Conservation (phyloP, 2,888 invertebrate genomes). For the Agonopterix alstromeriana region DNA sequence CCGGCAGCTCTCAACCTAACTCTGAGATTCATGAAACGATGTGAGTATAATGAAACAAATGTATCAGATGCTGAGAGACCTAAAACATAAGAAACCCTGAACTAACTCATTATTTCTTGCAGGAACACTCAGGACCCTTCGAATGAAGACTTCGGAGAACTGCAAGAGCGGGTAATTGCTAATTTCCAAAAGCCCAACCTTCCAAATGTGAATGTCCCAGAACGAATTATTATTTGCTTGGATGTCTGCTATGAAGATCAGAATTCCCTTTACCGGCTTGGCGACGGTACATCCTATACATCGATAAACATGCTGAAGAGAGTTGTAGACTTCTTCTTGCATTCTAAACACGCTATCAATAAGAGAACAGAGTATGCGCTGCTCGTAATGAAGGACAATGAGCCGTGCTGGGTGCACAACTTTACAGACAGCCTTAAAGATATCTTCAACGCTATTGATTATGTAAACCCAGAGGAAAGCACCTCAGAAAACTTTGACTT, state of each 20-base stretch:
- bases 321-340: conserved; percentile 78
- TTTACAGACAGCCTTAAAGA: conserved; percentile 80
- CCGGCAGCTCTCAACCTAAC: conserved; percentile 23
- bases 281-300: conserved; percentile 72
- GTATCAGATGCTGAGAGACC: neutral
- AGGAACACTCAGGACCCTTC: conserved; percentile 14
- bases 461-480: conserved; percentile 67
- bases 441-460: conserved; percentile 74
- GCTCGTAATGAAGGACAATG: conserved; percentile 70
- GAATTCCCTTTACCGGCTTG: conserved; percentile 67
- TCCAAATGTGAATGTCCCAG: conserved; percentile 74
- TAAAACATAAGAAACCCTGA: no score
- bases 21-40: conserved; percentile 21
- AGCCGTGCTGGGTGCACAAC: conserved; percentile 73
- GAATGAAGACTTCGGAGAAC: conserved; percentile 22
- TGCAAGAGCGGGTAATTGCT: conserved; percentile 53
- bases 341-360: conserved; percentile 78
- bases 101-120: conserved; percentile 7
- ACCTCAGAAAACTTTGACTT: conserved; percentile 74
- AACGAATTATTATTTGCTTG: conserved; percentile 79
- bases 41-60: conserved; percentile 15
- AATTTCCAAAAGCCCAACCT: conserved; percentile 64
- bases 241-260: conserved; percentile 78
- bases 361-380: conserved; percentile 80
- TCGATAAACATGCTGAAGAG: conserved; percentile 80